Conservation (phyloP, 1,140 invertebrate species). For the Nasonia longicornis region DNA sequence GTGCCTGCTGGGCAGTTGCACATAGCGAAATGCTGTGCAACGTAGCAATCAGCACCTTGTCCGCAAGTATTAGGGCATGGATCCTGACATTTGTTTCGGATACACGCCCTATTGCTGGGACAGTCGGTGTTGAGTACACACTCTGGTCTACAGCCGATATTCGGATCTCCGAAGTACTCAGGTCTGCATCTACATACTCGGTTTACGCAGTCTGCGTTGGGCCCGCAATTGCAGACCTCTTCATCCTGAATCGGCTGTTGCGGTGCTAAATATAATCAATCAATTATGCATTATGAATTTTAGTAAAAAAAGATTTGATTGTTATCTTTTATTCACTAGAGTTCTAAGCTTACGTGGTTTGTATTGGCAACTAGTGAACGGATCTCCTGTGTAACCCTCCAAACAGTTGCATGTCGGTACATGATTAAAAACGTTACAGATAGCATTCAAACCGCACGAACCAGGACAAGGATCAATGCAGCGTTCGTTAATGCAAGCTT, state of each 20-base stretch:
- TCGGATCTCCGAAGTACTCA: slow-evolving; percentile 85
- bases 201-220: slow-evolving; percentile 74
- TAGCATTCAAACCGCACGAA: slow-evolving; percentile 78
- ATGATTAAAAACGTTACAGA: slow-evolving; percentile 81
- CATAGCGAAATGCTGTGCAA: slow-evolving; percentile 77
- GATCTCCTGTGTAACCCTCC: slow-evolving; percentile 78
- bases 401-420: slow-evolving; percentile 78
- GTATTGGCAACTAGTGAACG: slow-evolving; percentile 64
- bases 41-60: slow-evolving; percentile 75
- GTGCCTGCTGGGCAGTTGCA: slow-evolving; percentile 76
- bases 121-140: slow-evolving; percentile 78
- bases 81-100: slow-evolving; percentile 76
- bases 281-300: slow-evolving; percentile 75
- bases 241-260: slow-evolving; percentile 69
- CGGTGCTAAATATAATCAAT: slow-evolving; percentile 52
- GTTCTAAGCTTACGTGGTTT: slow-evolving; percentile 59
- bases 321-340: slow-evolving; percentile 70
- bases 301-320: slow-evolving; percentile 49
- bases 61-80: slow-evolving; percentile 79
- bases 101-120: slow-evolving; percentile 73
- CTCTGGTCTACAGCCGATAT: slow-evolving; percentile 78
- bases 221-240: slow-evolving; percentile 75
- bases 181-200: slow-evolving; percentile 78
- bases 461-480: slow-evolving; percentile 81
- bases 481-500: slow-evolving; percentile 78